These are phyloP conservation scores for Drosophila gunungcola DNA, from an alignment of 1,140 invertebrate species.

Conservation along the genomic window DNA sequence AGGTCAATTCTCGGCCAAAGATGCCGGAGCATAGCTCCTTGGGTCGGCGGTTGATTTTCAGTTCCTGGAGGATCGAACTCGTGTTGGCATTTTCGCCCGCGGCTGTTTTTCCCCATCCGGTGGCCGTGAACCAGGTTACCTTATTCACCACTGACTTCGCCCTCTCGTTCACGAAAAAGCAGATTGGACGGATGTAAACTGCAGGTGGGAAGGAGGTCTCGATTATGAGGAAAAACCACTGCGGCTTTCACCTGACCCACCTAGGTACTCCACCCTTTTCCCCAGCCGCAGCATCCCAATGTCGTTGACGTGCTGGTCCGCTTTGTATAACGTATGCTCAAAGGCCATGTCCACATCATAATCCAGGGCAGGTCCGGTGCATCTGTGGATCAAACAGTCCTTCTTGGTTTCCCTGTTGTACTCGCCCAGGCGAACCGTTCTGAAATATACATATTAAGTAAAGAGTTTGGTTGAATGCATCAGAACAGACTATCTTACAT, in stretches of 20 bases:
- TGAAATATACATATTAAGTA: too few species aligned
- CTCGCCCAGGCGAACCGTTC: slow-evolving; percentile 6
- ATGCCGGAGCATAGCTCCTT: not conserved
- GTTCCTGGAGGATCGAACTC: not conserved
- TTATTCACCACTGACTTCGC: not conserved
- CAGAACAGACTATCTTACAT: too few species aligned
- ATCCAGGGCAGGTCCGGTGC: not conserved
- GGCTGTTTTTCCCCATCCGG: not conserved
- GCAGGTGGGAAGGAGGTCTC: not conserved
- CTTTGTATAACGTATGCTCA: not conserved
- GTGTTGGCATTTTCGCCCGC: too few species aligned
- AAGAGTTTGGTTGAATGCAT: too few species aligned
- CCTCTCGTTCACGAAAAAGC: not conserved
- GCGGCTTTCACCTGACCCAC: not conserved
- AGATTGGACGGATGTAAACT: slow-evolving; percentile 20
- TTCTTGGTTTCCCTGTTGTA: not conserved
- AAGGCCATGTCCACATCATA: slow-evolving; percentile 1
- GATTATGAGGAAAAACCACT: not conserved
- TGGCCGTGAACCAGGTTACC: slow-evolving; percentile 3
- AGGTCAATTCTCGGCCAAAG: not conserved
- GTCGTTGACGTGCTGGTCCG: not conserved
- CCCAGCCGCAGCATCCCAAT: slow-evolving; percentile 15
- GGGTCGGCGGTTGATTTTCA: not conserved
- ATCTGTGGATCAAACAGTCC: not conserved
- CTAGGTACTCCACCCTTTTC: not conserved